phyloP scores from a whole-genome alignment of 2,888 invertebrate genomes.

The Ochlodes sylvanus region DNA sequence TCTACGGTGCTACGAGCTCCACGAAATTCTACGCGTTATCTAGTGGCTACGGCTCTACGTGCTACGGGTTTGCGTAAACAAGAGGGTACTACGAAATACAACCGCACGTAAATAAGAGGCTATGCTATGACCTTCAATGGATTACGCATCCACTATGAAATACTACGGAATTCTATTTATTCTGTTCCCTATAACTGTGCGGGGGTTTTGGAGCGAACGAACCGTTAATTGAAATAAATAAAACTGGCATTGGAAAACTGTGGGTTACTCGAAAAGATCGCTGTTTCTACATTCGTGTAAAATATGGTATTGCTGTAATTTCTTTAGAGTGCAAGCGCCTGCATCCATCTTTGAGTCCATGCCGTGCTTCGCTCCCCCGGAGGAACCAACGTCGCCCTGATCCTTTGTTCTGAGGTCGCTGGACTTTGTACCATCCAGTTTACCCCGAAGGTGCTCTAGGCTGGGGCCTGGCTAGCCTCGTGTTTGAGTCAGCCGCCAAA shows the following conservation, averaged over 20 bases:
- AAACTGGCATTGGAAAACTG: conserved; percentile 12
- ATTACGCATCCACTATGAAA: conserved; percentile 24
- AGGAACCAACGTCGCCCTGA: too few relatives aligned
- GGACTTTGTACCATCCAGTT: too few relatives aligned
- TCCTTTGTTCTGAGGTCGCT: too few relatives aligned
- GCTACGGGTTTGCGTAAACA: background rate
- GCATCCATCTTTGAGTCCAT: too few relatives aligned
- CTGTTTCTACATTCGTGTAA: background rate
- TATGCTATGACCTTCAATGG: conserved; percentile 34
- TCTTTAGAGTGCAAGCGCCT: too few relatives aligned
- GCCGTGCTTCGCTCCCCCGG: too few relatives aligned
- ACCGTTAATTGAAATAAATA: conserved; percentile 19
- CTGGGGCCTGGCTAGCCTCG: too few relatives aligned
- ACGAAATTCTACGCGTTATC: conserved; percentile 25
- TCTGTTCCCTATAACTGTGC: conserved; percentile 17
- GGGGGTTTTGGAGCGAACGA: conserved; percentile 23
- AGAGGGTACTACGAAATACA: background rate
- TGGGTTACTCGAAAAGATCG: background rate
- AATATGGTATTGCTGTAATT: conserved; percentile 2
- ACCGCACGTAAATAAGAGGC: conserved; percentile 8
- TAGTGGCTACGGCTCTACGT: conserved; percentile 18
- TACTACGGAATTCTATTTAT: conserved; percentile 34
- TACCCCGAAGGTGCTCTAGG: too few relatives aligned
- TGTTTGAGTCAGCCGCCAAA: too few relatives aligned
- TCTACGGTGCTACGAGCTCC: conserved; percentile 20